A percentile compares a stretch with the other conserved stretches of the same genome.
Conservation (phyloP, 53 echinoderm and acorn worm species). For the Echinarachnius parma region DNA sequence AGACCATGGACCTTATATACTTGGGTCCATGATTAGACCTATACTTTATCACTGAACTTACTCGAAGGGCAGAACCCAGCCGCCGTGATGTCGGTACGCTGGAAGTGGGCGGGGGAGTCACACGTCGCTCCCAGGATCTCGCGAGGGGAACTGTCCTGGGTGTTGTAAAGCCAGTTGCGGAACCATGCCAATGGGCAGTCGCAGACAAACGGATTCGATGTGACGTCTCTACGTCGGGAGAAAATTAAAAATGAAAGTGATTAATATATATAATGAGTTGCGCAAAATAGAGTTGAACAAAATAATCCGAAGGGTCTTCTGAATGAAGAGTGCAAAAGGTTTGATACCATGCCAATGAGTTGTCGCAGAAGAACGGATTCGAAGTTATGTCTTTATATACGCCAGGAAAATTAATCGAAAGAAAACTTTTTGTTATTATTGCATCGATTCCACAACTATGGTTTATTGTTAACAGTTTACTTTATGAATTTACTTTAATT, state of each 20-base stretch:
- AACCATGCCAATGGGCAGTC: conserved; percentile 84
- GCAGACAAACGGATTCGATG: conserved; percentile 71
- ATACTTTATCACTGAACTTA: too few relatives aligned
- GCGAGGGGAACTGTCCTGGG: conserved; percentile 2
- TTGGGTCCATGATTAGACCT: too few relatives aligned
- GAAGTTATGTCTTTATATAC: too few relatives aligned
- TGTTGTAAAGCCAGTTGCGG: conserved; percentile 76
- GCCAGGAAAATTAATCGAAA: too few relatives aligned
- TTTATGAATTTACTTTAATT: too few relatives aligned
- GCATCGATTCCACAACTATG: too few relatives aligned
- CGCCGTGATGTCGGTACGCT: neutral
- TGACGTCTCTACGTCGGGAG: conserved; percentile 20
- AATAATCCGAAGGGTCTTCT: neutral
- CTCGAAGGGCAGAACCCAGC: conserved; percentile 22
- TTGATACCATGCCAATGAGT: too few relatives aligned
- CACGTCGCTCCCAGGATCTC: conserved; percentile 12
- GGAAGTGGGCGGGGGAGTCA: neutral
- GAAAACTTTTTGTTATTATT: too few relatives aligned
- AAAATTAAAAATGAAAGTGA: neutral
- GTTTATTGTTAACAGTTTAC: too few relatives aligned
- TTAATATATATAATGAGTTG: neutral
- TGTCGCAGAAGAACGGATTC: too few relatives aligned
- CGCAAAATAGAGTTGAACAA: neutral
- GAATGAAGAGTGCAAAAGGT: neutral
- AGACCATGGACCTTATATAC: too few relatives aligned